These are phyloP conservation scores for Caenorhabditis imperialis DNA, from an alignment of 2,888 invertebrate genomes.

Conservation along the genomic window DNA sequence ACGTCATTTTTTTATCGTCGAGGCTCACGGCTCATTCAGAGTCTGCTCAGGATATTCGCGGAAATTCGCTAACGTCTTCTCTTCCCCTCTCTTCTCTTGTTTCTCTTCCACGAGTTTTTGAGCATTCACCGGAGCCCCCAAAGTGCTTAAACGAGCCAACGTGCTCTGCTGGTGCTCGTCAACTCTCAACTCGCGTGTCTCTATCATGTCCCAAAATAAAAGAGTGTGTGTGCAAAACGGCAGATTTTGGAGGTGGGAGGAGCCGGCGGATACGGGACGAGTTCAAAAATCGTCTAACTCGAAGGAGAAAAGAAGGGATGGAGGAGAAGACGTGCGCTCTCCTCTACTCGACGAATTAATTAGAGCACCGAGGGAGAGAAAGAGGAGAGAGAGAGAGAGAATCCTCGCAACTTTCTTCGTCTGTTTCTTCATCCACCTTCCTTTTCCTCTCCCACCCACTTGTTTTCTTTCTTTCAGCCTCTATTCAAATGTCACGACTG, in stretches of 20 bases:
- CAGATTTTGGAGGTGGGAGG: conserved; percentile 9
- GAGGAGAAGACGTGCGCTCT: conserved; percentile 11
- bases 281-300: conserved; percentile 17
- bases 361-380: conserved; percentile 38
- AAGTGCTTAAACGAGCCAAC: no score
- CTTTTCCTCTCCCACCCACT: conserved; percentile 10
- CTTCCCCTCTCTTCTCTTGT: not conserved
- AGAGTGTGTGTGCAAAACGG: not conserved
- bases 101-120: conserved; percentile 1
- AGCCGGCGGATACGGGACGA: conserved; percentile 1
- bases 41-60: no score
- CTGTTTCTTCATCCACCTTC: conserved; percentile 22
- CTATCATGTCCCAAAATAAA: not conserved
- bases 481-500: conserved; percentile 27
- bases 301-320: conserved; percentile 3
- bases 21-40: no score
- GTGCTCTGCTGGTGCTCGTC: no score
- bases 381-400: conserved; percentile 3
- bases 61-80: no score
- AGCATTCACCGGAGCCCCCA: no score
- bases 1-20: no score
- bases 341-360: conserved; percentile 44
- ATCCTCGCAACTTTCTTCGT: conserved; percentile 34
- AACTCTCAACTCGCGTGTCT: no score
- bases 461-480: not conserved